Evolutionary conservation across 2,888 invertebrate species (phyloP), one percentile per base, ranked within the genome.

Genomic region (Mythimna vitellina): DNA sequence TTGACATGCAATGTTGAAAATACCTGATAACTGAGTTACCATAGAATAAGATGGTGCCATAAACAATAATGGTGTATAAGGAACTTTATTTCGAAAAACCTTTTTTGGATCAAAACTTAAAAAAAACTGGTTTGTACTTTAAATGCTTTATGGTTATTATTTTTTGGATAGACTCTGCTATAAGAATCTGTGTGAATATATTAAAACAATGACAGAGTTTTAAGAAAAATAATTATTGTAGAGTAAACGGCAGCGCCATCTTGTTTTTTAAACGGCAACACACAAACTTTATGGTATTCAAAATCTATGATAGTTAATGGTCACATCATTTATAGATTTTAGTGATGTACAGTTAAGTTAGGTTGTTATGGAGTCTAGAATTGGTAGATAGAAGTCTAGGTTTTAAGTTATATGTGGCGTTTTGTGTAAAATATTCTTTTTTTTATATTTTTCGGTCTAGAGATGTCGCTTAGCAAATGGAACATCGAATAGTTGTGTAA

Each of bases 11-110:
- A 83, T 87, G 88, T 87, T 86, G 65, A 81, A 86, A 86, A 92
- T 93, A 94, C 94, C 94, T 93, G 93, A 89, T 89, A 71, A 74
- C 89, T 89, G 92, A 95, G 95, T 95, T 95, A 95, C 95, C 95
- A 94, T 95, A 95, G 94, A 90, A 83, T 94, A 92, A 92, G 94
- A 93, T 94, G 95, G 95, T 95, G 95, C 94, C 94, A 95, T 95
- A 94, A 88, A 89, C 85, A 89, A 89, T 88, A 89, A 91, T 90
- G 91, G 90, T 90, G 87, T 87, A 72, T 85, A 81, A 73, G 75
- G 20, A 77, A 76, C 76, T 76, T 73, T 65, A 12, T 76, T 82
- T 62, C 61, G 20, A 81, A 76, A 73, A 75, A 51, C 66, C 53
- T 78, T 81, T 53, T 72, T 73, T 35, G 75, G 63, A 63, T 49